A percentile compares a stretch with the other conserved stretches of the same genome.
phyloP scores from a whole-genome alignment of 1,140 invertebrate genomes.

The Zeugodacus cucurbitae region DNA sequence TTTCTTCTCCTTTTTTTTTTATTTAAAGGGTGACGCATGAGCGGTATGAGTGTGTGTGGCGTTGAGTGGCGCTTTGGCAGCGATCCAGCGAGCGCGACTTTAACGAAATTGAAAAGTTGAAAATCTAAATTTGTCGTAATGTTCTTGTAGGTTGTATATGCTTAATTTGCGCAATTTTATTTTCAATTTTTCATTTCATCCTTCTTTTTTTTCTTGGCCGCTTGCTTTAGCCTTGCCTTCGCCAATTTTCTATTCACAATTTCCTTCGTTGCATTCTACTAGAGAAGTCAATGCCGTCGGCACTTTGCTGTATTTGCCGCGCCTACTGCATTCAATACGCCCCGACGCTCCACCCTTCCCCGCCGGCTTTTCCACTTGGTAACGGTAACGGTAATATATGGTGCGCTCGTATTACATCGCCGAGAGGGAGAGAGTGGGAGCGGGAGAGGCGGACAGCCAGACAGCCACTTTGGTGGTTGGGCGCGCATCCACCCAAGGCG shows the following conservation, averaged over 20 bases:
- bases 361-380: background rate
- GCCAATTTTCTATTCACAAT: conserved; percentile 25
- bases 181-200: background rate
- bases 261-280: background rate
- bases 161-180: background rate
- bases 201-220: background rate
- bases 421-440: background rate
- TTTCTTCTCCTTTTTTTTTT: background rate
- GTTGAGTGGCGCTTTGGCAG: background rate
- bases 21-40: background rate
- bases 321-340: background rate
- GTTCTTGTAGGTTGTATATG: background rate
- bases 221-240: background rate
- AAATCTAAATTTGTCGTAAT: background rate
- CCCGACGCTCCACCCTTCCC: background rate
- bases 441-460: background rate
- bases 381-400: conserved; percentile 2
- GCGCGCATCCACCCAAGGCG: background rate
- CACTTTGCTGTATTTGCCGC: conserved; percentile 37
- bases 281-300: background rate
- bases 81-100: background rate
- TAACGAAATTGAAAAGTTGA: background rate
- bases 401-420: background rate
- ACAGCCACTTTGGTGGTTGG: no score
- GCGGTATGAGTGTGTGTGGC: background rate